Conservation (phyloP, 1,140 invertebrate genomes). For the Tyrophagus putrescentiae region DNA sequence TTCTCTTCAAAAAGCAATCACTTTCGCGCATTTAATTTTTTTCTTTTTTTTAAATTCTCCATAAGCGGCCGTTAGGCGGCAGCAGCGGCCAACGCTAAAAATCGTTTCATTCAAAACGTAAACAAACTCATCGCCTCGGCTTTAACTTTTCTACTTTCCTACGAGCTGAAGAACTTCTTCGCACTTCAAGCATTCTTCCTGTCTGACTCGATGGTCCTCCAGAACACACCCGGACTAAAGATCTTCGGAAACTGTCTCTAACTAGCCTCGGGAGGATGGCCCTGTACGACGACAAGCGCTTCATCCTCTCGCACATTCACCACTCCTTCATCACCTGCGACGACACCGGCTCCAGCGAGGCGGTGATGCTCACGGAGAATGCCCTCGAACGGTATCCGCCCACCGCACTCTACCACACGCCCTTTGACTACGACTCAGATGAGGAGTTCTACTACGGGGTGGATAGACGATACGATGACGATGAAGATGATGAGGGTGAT, state of each 20-base stretch:
- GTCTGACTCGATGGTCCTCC: too few species aligned
- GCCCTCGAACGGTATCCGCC: conserved; percentile 32
- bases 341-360: conserved; percentile 63
- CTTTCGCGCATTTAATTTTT: too few species aligned
- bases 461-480: neutral
- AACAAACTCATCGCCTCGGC: too few species aligned
- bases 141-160: too few species aligned
- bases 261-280: conserved; percentile 49
- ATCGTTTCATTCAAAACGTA: too few species aligned
- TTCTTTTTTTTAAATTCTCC: too few species aligned
- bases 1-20: too few species aligned
- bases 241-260: neutral
- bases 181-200: too few species aligned
- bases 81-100: too few species aligned
- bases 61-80: too few species aligned
- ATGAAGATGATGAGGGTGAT: conserved; percentile 2
- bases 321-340: conserved; percentile 90
- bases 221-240: too few species aligned
- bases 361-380: conserved; percentile 60
- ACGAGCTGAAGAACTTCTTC: too few species aligned
- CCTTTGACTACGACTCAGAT: conserved; percentile 6
- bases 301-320: conserved; percentile 75
- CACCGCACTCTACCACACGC: neutral
- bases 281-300: conserved; percentile 77
- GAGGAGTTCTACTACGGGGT: neutral